Percentiles rank a stretch among this genome's conserved stretches.
Conservation (phyloP, 1,140 invertebrate genomes). For the Lordiphosa stackelbergi region DNA sequence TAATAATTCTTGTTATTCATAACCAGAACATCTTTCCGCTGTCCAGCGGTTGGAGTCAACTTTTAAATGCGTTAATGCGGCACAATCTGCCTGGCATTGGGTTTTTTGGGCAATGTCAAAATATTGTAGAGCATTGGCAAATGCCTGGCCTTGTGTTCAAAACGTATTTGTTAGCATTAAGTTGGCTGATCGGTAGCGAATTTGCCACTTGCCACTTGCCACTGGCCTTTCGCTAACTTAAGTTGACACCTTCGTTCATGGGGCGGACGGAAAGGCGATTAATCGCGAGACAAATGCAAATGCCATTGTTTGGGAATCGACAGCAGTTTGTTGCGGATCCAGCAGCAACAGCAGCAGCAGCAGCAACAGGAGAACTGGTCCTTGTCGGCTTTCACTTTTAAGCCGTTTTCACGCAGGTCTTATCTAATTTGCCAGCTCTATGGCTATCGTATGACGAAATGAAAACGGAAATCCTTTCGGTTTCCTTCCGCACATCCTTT, state of each 20-base stretch:
- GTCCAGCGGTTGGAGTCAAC: background rate
- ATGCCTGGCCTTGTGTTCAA: background rate
- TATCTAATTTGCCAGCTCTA: conserved; percentile 33
- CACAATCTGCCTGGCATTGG: conserved; percentile 32
- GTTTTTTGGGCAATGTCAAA: conserved; percentile 43
- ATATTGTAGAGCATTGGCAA: conserved; percentile 32
- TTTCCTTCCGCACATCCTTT: conserved; percentile 57
- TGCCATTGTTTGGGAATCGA: conserved; percentile 54
- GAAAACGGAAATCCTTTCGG: conserved; percentile 65
- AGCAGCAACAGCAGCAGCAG: too few relatives aligned
- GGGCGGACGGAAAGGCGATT: conserved; percentile 52
- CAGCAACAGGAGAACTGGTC: too few relatives aligned
- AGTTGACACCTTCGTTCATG: conserved; percentile 64
- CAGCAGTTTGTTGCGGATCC: conserved; percentile 38
- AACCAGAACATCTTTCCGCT: too few relatives aligned
- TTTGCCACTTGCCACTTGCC: too few relatives aligned
- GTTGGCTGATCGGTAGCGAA: conserved; percentile 11
- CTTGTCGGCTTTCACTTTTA: conserved; percentile 62
- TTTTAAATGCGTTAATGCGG: conserved; percentile 41
- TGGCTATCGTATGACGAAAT: conserved; percentile 24
- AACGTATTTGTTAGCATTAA: conserved; percentile 64
- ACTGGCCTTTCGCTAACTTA: conserved; percentile 50
- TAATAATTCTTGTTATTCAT: background rate
- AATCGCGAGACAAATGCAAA: conserved; percentile 63
- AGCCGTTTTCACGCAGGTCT: conserved; percentile 13